A percentile compares a stretch with the other conserved stretches of the same genome.
phyloP scores from a whole-genome alignment of 35 echinoderm and acorn worm species.

The Ophiothrix spiculata region DNA sequence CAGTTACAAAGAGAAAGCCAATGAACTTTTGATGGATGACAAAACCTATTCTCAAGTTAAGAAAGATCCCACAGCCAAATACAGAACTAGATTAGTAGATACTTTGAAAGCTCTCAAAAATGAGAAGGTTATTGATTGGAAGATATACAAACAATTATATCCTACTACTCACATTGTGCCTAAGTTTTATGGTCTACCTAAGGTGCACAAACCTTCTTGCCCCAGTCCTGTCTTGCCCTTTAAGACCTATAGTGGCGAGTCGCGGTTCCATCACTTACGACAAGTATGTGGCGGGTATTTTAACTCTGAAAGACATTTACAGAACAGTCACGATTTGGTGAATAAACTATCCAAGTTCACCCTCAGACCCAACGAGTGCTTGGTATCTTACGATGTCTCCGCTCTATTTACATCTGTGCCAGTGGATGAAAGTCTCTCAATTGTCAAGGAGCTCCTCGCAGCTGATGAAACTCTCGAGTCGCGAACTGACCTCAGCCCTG shows the following conservation, averaged over 20 bases:
- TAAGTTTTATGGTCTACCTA: conserved; percentile 34
- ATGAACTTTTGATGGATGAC: conserved; percentile 8
- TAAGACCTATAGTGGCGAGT: conserved; percentile 24
- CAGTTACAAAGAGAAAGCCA: conserved; percentile 16
- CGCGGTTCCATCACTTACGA: conserved; percentile 24
- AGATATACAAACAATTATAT: conserved; percentile 15
- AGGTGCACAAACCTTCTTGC: conserved; percentile 24
- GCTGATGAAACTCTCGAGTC: neutral
- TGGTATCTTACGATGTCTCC: neutral
- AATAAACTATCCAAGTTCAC: neutral
- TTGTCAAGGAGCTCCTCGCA: neutral
- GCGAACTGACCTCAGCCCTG: too few species aligned
- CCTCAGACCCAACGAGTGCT: neutral
- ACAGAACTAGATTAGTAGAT: conserved; percentile 6
- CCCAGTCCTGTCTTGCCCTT: too few species aligned
- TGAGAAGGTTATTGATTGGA: neutral
- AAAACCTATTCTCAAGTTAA: conserved; percentile 23
- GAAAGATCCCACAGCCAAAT: conserved; percentile 16
- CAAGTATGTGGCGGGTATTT: conserved; percentile 20
- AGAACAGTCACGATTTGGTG: conserved; percentile 1
- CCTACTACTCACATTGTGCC: too few species aligned
- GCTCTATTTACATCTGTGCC: neutral
- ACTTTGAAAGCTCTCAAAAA: conserved; percentile 11
- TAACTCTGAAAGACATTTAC: neutral
- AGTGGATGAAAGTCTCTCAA: neutral